phyloP scores from a whole-genome alignment of 2,797 vertebrate species.

The Telmatherina bonti region DNA sequence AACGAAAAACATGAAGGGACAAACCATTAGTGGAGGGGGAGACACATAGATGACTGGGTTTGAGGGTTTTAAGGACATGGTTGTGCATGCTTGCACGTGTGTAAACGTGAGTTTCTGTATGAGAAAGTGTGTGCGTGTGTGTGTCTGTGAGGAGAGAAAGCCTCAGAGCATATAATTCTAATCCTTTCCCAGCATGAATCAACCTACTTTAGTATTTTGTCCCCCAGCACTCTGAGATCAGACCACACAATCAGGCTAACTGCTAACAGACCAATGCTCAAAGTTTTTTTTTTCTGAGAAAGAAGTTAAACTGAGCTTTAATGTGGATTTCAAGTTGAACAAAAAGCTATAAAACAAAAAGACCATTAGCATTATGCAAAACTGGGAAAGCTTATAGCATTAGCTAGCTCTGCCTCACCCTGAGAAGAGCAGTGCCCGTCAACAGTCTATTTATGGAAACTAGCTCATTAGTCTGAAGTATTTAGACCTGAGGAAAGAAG shows the following conservation, averaged over 20 bases:
- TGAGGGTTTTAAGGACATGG: conserved; percentile 8
- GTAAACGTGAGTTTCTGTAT: conserved; percentile 10
- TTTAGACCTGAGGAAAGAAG: conserved; percentile 69
- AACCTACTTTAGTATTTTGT: conserved; percentile 38
- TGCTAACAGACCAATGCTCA: background rate
- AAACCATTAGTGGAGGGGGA: conserved; percentile 1
- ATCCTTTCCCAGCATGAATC: conserved; percentile 60
- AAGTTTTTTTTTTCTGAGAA: conserved; percentile 4
- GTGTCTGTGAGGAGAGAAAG: conserved; percentile 18
- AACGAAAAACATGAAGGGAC: conserved; percentile 11
- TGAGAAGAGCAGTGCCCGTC: conserved; percentile 64
- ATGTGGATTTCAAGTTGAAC: background rate
- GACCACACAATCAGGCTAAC: conserved; percentile 59
- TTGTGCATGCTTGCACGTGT: background rate
- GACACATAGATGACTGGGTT: conserved; percentile 27
- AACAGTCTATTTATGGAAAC: conserved; percentile 74
- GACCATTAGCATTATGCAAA: background rate
- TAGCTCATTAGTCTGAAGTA: conserved; percentile 75
- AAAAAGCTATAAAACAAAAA: no score
- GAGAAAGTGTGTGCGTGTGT: conserved; percentile 7
- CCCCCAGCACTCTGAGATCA: conserved; percentile 26
- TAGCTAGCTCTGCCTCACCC: conserved; percentile 50
- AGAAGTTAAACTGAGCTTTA: background rate
- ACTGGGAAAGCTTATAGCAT: conserved; percentile 48
- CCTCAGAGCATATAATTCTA: conserved; percentile 57